Base-by-base conservation (phyloP, 2,113 vertebrate genomes). In the Muscicapa adusta region DNA sequence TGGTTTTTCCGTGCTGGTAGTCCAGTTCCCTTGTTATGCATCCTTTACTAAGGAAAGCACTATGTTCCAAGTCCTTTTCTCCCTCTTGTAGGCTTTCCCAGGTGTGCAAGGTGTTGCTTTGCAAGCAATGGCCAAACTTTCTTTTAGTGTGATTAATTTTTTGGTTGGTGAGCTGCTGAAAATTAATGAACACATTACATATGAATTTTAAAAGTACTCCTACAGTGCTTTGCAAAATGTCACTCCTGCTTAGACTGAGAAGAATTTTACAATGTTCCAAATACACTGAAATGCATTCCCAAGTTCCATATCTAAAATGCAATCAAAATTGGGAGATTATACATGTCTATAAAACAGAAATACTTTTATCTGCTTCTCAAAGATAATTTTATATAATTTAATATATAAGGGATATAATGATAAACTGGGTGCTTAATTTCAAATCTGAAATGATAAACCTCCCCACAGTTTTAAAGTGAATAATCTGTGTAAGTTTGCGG, bases 361-460 rank as follows among this genome's bases (percentile, higher is more conserved):
- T 65, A 61, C 48, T 91, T 95, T 79, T 76, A 75, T 65, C 43
- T 85, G 19, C 38, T 85, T 77, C 48, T 75, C 28, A 50, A 83
- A 83, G 34, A 77, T 91, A 91, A 66, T 92, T 93, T 87, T 61
- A 72, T 85, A 9, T 66, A 51, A 93, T 83, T 91, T 91, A 90
- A 71, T 56, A 28, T 36, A 45, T 72, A 76, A 51, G 74, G 70
- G 76, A 63, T 71, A 74, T 79, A 85, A 91, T 70, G 73, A 85
- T 74, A 88, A 91, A 14, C 56, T 85, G 34, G 24, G 31, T 53
- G 83, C 85, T 96, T 89, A 85, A 94, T 81, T 94, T 34, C 38
- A 86, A 83, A 53, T 70, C 16, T 75, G 57, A 62, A 61, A 77
- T 26, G 61, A 92, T 57, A 68, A 80, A 91, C 76, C 45, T 47